phyloP scores from a whole-genome alignment of 2,888 invertebrate species.

The Dicyrtomina minuta region DNA sequence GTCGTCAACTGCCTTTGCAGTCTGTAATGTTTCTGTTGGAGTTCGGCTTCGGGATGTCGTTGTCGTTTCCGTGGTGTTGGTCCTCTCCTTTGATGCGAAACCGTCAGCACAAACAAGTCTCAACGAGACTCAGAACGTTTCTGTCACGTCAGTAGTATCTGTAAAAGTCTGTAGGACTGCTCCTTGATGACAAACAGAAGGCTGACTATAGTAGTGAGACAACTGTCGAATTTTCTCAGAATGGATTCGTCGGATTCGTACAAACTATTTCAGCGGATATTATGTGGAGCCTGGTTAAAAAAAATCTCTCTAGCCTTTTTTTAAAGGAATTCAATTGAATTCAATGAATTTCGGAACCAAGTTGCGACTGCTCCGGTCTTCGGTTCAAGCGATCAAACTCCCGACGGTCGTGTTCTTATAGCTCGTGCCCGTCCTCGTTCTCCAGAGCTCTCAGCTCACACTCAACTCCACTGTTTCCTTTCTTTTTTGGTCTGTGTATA shows the following conservation, averaged over 20 bases:
- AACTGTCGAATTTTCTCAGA: slow-evolving; percentile 11
- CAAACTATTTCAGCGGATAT: neutral
- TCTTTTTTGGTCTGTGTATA: neutral
- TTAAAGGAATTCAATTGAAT: slow-evolving; percentile 5
- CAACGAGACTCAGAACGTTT: too few relatives aligned
- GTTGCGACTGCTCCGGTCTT: slow-evolving; percentile 28
- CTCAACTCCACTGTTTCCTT: neutral
- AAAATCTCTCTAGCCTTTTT: neutral
- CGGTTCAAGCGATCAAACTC: slow-evolving; percentile 16
- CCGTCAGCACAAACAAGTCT: too few relatives aligned
- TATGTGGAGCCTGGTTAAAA: neutral
- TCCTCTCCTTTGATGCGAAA: too few relatives aligned
- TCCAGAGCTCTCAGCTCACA: slow-evolving; percentile 3
- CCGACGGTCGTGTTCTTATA: slow-evolving; percentile 1
- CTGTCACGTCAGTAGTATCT: too few relatives aligned
- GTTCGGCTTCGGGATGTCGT: too few relatives aligned
- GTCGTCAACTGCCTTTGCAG: too few relatives aligned
- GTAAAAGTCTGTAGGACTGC: too few relatives aligned
- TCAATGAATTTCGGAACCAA: slow-evolving; percentile 21
- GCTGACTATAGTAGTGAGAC: slow-evolving; percentile 5
- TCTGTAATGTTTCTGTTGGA: too few relatives aligned
- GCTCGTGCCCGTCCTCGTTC: neutral
- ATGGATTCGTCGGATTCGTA: neutral
- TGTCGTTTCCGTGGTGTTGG: too few relatives aligned
- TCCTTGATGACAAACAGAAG: slow-evolving; percentile 6